phyloP scores from a whole-genome alignment of 2,888 invertebrate genomes.

The Choristoneura rosaceana region DNA sequence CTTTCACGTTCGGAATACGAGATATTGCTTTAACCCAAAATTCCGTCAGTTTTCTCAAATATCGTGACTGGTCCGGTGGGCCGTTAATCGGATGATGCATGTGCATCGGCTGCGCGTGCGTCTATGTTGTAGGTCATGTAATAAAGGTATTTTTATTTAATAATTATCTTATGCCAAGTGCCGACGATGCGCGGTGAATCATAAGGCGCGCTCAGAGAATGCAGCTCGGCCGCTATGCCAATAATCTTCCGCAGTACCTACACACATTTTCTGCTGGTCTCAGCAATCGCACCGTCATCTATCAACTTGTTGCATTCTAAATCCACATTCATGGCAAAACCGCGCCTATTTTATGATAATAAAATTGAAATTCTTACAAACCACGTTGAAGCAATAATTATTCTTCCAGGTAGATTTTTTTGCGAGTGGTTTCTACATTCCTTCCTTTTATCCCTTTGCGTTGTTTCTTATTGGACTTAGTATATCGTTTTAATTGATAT shows the following conservation, averaged over 20 bases:
- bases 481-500: slow-evolving; percentile 27
- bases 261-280: slow-evolving; percentile 59
- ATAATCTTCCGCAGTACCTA: slow-evolving; percentile 54
- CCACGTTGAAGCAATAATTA: slow-evolving; percentile 48
- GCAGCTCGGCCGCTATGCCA: slow-evolving; percentile 61
- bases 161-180: slow-evolving; percentile 73
- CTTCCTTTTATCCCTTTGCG: slow-evolving; percentile 59
- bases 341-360: slow-evolving; percentile 51
- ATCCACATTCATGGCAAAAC: slow-evolving; percentile 46
- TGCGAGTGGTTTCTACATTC: slow-evolving; percentile 58
- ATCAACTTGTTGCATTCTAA: slow-evolving; percentile 44
- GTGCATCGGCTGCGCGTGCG: slow-evolving; percentile 53
- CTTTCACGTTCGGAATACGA: slow-evolving; percentile 38
- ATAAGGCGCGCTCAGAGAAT: slow-evolving; percentile 70
- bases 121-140: slow-evolving; percentile 62
- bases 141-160: slow-evolving; percentile 66
- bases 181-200: slow-evolving; percentile 71
- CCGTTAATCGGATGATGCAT: slow-evolving; percentile 55
- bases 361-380: slow-evolving; percentile 53
- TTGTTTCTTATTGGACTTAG: slow-evolving; percentile 26
- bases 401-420: slow-evolving; percentile 67
- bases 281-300: slow-evolving; percentile 53
- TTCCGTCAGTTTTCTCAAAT: slow-evolving; percentile 41
- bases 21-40: slow-evolving; percentile 39
- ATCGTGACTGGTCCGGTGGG: slow-evolving; percentile 50